Evolutionary conservation across 2,888 invertebrate species (phyloP), one percentile per base, ranked within the genome.

Genomic region (Pseudanteris insignis): DNA sequence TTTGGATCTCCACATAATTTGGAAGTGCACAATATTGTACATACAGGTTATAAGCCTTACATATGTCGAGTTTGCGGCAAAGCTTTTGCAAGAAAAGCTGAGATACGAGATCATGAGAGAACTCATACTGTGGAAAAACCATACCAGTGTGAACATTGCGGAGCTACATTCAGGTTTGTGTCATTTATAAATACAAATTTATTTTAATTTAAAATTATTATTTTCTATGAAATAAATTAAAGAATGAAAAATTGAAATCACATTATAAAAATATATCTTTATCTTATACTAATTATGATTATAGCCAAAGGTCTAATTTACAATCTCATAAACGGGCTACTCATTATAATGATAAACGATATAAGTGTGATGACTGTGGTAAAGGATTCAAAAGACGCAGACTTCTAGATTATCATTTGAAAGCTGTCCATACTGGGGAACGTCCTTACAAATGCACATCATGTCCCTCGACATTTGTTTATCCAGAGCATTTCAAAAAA

Each of bases 101-200:
- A 92, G 74, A 87, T 92, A 1, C 79, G 87, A n/a, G 91, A 92
- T 76, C 93, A 93, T 67, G 88, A 89, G 75, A 81, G 92, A 18
- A 90, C 86, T 2, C 93, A 93, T 64, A 92, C 92, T 0, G 90
- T 91, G 0, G 91, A 91, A 76, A 85, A 89, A 1, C 91, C 91
- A 0, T 91, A 88, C 75, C 85, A 87, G 64, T 93, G 93, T 72
- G 89, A 91, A 65, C 82, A 87, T 36, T 93, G 93, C 75, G 87
- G 87, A 1, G 87, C 91, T 0, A 86, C 54, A 9, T 62, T 62
- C 24, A 62, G 62, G 55, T 57, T 1, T 40, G 34, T n/a, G n/a
- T n/a, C n/a, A n/a, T n/a, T n/a, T n/a, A n/a, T n/a, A n/a, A n/a
- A n/a, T n/a, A n/a, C n/a, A n/a, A n/a, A n/a, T n/a, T n/a, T n/a